Evolutionary conservation across 2,113 vertebrate species (phyloP).

Genomic region (Candoia aspera): DNA sequence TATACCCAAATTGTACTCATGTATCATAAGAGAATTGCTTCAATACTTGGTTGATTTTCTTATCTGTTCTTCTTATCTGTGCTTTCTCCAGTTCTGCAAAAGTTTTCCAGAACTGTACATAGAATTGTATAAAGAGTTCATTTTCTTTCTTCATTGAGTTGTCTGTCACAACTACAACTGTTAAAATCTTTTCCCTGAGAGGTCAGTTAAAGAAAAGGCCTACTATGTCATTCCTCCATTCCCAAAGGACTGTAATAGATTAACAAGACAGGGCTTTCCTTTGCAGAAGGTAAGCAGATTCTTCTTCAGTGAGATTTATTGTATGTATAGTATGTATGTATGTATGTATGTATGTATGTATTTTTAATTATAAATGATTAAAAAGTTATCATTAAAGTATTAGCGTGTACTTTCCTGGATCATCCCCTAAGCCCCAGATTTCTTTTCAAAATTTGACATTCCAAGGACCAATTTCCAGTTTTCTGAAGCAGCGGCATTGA

Average conservation of each 20-base stretch:
- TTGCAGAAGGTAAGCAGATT: neutral
- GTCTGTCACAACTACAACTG: neutral
- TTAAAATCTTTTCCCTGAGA: neutral
- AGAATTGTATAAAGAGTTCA: neutral
- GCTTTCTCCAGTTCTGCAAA: neutral
- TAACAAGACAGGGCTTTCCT: neutral
- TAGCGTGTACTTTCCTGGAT: neutral
- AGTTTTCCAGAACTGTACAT: neutral
- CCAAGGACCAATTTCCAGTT: neutral
- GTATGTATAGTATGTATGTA: neutral
- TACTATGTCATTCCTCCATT: neutral
- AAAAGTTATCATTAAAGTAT: neutral
- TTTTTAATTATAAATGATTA: neutral
- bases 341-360: neutral
- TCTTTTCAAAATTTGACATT: neutral
- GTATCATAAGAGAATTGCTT: neutral
- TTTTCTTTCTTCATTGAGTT: neutral
- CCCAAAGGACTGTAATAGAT: neutral
- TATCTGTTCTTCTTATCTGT: neutral
- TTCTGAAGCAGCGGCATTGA: neutral
- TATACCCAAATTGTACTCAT: neutral
- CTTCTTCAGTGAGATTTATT: neutral
- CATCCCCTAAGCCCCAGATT: neutral
- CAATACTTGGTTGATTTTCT: neutral
- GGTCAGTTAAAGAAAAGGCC: neutral